Base-by-base conservation (phyloP, 2,888 invertebrate species). In the Tryphoninae sp. region DNA sequence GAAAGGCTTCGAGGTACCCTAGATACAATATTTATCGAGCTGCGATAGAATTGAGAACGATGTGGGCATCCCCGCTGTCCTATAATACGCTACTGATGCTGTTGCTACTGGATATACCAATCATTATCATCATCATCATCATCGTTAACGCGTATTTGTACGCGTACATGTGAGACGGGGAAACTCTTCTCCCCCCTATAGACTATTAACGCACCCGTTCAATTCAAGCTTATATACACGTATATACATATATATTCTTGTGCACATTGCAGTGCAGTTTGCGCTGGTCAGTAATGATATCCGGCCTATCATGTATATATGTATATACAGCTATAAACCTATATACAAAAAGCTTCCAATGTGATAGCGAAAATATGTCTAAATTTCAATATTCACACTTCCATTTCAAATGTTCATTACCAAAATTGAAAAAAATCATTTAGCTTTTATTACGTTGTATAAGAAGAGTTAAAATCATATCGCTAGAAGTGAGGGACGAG, bases 261-360 rank as follows among this genome's bases (percentile, higher is more conserved):
- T 45, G 49, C 33, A 11, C 59, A 78, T 61, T 58, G 19, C 64
- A 40, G 74, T 53, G 26, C n/a, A 62, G 42, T 51, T 80, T 80
- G 75, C 58, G 80, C 75, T 65, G 75, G 80, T 80, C 80, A 80
- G 75, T 80, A 45, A 76, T 80, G n/a, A 65, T 75, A 80, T 80
- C 80, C 75, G 75, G 65, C 58, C 49, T 71, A 65, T 80, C 80
- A 51, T 13, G 19, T 6, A 19, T 16, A 55, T 22, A 55, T 55
- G 9, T 55, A 55, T 19, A 19, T 45, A 45, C 1, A 45, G 11
- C 1, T 26, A 59, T 71, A 13, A 11, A 40, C 40, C 53, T 23
- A 22, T 42, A 55, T 55, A 58, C 59, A 71, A 45, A 45, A 33
- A 4, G 33, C 4, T 33, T 0, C 6, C 45, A 45, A 26, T 26